These are phyloP conservation scores for Sitta carolinensis DNA, from an alignment of 2,797 vertebrate genomes.

Conservation along the genomic window DNA sequence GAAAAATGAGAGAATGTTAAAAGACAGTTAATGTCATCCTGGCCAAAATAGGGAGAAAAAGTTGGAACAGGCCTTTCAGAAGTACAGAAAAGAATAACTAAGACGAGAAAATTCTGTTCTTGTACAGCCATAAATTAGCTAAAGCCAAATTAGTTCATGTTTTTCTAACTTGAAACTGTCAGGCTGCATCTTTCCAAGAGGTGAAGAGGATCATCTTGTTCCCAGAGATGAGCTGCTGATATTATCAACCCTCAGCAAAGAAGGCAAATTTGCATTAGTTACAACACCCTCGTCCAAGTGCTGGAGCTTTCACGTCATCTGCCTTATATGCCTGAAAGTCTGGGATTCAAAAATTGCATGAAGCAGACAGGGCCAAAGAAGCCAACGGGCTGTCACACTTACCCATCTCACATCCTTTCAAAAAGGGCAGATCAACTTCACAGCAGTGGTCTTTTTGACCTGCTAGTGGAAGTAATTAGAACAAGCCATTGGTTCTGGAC, in stretches of 20 bases:
- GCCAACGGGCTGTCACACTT: accelerated
- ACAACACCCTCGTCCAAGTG: background rate
- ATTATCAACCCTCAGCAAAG: background rate
- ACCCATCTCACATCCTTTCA: background rate
- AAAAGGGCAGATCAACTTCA: background rate
- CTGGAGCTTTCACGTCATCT: background rate
- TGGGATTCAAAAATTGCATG: background rate
- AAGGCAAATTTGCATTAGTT: background rate
- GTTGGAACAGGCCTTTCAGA: background rate
- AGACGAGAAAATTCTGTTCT: constrained; percentile 46
- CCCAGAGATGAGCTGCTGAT: background rate
- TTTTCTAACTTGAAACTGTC: constrained; percentile 17
- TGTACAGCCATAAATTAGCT: constrained; percentile 20
- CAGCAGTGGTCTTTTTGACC: background rate
- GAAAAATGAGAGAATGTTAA: background rate
- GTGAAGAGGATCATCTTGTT: constrained; percentile 29
- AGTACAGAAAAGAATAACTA: background rate
- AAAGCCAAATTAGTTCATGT: background rate
- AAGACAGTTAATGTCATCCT: background rate
- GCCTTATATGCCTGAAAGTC: background rate
- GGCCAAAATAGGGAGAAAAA: background rate
- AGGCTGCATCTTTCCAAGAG: background rate
- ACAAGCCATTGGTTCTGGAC: background rate
- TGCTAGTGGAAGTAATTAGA: background rate
- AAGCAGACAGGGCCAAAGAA: background rate